Base-by-base conservation (phyloP, 2,888 invertebrate genomes). In the Plebejus melissa region DNA sequence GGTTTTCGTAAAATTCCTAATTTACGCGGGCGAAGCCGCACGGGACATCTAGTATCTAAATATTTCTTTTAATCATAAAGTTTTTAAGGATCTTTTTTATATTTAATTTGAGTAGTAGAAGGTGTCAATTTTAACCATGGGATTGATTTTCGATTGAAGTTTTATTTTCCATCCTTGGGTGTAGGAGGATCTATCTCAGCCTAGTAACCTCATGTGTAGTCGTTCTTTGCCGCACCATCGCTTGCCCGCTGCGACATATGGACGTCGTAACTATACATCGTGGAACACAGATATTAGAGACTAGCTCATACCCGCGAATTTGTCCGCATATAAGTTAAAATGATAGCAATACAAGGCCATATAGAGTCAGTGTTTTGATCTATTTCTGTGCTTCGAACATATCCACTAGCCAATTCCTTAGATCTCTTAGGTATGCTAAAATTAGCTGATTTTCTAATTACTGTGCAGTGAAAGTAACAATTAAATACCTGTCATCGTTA, bases 161-260 rank as follows among this genome's bases (percentile, higher is more conserved):
- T 54, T 50, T 3, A 13, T 50, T 50, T 54, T 54, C 54, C 0
- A 16, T 54, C 54, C 54, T 13, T 50, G 4, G 28, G 28, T 60
- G 60, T 65, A 11, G 1, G 38, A 22, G 5, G 38, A 69, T 65
- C 28, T 75, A 72, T 77, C 74, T 71, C 22, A 69, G 50, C 70
- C 75, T 46, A 60, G 70, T 75, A 74, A 75, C 78, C 77, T 71
- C 75, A 32, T 76, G 78, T 77, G 71, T 38, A 41, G 38, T 75
- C 4, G 5, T 28, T 71, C 65, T 65, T 77, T 71, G 71, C 70
- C 76, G 77, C 77, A 77, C 77, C 76, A 79, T 80, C 77, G 77
- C 79, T 69, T 54, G 77, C 76, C 58, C 75, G 83, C 82, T 38
- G 57, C 75, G 69, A 69, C 50, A 69, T 69, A 46, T 50, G n/a